Evolutionary conservation across 1,140 invertebrate species (phyloP), one percentile per base, ranked within the genome.

Genomic region (Drosophila melanica): DNA sequence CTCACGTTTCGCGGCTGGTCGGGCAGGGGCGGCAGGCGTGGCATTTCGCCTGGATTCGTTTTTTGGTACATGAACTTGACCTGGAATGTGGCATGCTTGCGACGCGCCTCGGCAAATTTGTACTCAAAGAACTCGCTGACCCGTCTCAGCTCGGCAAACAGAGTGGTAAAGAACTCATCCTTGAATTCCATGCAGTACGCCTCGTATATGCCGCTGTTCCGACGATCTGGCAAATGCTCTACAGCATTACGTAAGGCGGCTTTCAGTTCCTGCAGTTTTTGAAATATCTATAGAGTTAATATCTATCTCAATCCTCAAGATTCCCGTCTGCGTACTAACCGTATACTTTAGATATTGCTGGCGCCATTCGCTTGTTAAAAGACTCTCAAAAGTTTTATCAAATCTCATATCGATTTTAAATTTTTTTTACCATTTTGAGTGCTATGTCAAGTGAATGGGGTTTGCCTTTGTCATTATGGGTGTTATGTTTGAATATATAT

Each of bases 111-210:
- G 1, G 98, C 98, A 67, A 99, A 93, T 93, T 99, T 99, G 94
- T 99, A 97, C 89, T 96, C 96, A 93, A 97, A 99, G 92, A 99
- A 99, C 60, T 97, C 98, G 82, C 98, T 98, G 10, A 99, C 98
- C 93, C 98, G 98, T 57, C 95, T 95, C 11, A 99, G 93, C 93
- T 99, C 98, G 37, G n/a, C 90, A 97, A 96, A 90, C 98, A 96
- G 93, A 96, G 96, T 97, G 74, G 95, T 95, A 81, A 98, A 97
- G 92, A 99, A 99, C 47, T 96, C 95, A 90, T 98, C 97, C 93
- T 98, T 97, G 93, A 99, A 99, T 62, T 97, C 96, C 0, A 96
- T 95, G 94, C 96, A 98, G 90, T 98, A 91, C 0, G 3, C 12
- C 4, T 42, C 4, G 35, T 33, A 44, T 5, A 9, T 3, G 23